Base-by-base conservation (phyloP, 2,888 invertebrate species). In the Mycogona germanica region DNA sequence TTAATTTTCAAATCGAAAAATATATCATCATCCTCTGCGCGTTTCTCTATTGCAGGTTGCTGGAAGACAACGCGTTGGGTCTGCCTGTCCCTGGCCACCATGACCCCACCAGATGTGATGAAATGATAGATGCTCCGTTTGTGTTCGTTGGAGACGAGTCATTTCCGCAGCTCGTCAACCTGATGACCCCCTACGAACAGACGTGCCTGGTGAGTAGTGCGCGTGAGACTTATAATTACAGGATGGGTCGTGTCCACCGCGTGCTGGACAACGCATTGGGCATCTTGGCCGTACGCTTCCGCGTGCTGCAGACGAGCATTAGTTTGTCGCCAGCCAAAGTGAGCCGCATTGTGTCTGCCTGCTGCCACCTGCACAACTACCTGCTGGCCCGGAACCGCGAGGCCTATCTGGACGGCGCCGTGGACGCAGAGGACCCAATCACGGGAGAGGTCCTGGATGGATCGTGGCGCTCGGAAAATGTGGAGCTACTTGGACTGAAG, bases 101-200 rank as follows among this genome's bases (percentile, higher is more conserved):
- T 48, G 59, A 41, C 51, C 59, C n/a, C n/a, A n/a, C n/a, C n/a
- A n/a, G n/a, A n/a, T n/a, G n/a, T 7, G 46, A 42, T 40, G 28
- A 41, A 38, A n/a, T 32, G 12, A 17, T 12, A 47, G 37, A 29
- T 17, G 28, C 58, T 37, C 59, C 61, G 29, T 57, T 58, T 49
- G 58, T 63, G 14, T 23, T 62, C 35, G 51, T 63, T 30, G 62
- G 53, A 21, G 63, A 63, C 53, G 60, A 63, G 40, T 62, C 61
- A 37, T 64, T 64, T 58, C 59, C 63, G 21, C 51, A 63, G 21
- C 44, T 52, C 25, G 37, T 49, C 5, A 47, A 61, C 47, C 35
- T 63, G 17, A 55, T 63, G 59, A 51, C 52, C 17, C 62, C 60
- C 29, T 63, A 52, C 51, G 25, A 51, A 30, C 26, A 48, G 9